phyloP scores from a whole-genome alignment of 2,797 vertebrate species.

The Siniperca obscura region DNA sequence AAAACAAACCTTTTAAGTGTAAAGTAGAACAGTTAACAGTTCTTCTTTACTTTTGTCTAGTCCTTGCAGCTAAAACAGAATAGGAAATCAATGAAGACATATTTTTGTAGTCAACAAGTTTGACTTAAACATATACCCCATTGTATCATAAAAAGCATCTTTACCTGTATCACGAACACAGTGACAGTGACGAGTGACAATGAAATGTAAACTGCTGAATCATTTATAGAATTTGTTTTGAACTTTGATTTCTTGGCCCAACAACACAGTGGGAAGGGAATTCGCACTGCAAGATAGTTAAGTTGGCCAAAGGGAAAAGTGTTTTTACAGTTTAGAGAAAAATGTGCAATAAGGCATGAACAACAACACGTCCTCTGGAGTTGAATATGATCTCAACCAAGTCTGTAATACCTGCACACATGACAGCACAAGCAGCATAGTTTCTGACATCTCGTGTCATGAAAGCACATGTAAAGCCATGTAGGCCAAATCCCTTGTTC shows the following conservation, averaged over 20 bases:
- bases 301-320: background rate
- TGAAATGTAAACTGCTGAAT: background rate
- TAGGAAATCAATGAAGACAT: background rate
- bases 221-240: constrained; percentile 15
- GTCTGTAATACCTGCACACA: background rate
- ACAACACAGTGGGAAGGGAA: background rate
- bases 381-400: background rate
- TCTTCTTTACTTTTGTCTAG: no score
- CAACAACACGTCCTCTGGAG: background rate
- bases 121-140: background rate
- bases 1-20: background rate
- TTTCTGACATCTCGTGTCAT: no score
- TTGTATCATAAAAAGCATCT: background rate
- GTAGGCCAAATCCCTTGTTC: no score
- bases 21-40: no score
- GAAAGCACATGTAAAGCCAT: no score
- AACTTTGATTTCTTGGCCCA: constrained; percentile 22
- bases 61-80: background rate
- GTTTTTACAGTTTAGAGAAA: background rate
- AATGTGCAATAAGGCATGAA: background rate
- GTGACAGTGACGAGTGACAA: background rate
- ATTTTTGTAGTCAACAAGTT: background rate
- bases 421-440: background rate
- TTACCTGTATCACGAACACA: constrained; percentile 7
- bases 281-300: background rate